Evolutionary conservation across 2,113 vertebrate species (phyloP).

Genomic region (Nibea albiflora): DNA sequence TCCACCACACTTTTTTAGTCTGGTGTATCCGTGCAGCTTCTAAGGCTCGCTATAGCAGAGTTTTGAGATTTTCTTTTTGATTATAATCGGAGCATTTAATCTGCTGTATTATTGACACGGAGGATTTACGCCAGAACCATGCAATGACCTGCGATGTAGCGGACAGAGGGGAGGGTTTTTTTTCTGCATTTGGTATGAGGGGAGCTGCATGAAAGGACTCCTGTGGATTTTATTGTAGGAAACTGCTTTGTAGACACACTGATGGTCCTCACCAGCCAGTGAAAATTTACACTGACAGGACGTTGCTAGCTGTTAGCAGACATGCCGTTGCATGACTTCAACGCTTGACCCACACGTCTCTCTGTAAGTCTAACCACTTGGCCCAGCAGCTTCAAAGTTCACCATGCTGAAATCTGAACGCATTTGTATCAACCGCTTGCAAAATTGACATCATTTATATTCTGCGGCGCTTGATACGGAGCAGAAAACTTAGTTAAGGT

Average conservation of each 20-base stretch:
- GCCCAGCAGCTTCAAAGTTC: not conserved
- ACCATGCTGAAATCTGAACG: not conserved
- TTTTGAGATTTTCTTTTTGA: not conserved
- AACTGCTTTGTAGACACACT: constrained; percentile 12
- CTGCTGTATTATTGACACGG: not conserved
- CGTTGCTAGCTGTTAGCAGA: not conserved
- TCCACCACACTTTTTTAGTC: not conserved
- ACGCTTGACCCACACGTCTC: constrained; percentile 6
- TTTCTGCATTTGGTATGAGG: not conserved
- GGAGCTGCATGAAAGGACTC: constrained; percentile 15
- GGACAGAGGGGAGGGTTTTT: not conserved
- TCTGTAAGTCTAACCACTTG: constrained; percentile 4
- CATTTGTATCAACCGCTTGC: not conserved
- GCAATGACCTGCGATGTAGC: not conserved
- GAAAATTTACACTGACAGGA: constrained; percentile 9
- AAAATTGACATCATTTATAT: not conserved
- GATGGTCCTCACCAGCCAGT: constrained; percentile 5
- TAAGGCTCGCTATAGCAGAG: not conserved
- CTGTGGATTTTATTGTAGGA: constrained; percentile 25
- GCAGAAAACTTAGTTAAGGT: constrained; percentile 11
- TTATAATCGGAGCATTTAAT: not conserved
- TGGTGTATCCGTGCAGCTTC: not conserved
- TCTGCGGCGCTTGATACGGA: not conserved
- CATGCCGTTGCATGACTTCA: not conserved
- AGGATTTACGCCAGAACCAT: not conserved